A percentile compares a stretch with the other conserved stretches of the same genome.
Evolutionary conservation across 2,113 vertebrate species (phyloP).

Genomic region (Oreochromis tanganicae): DNA sequence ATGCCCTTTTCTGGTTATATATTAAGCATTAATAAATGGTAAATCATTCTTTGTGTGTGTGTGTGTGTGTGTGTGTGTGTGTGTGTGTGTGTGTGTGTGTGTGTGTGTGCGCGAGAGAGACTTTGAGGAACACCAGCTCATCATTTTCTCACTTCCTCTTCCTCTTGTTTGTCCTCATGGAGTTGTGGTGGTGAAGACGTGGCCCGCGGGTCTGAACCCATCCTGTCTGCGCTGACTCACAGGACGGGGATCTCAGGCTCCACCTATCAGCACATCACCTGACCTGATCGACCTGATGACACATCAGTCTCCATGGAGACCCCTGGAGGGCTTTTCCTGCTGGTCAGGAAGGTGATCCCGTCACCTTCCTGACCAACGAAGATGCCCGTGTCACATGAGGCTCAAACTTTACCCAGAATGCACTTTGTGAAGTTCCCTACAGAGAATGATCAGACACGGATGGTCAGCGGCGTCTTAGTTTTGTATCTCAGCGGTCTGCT

Average conservation of each 20-base stretch:
- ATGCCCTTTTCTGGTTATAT: too few species aligned
- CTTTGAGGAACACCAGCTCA: neutral
- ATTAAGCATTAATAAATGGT: too few species aligned
- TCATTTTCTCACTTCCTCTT: neutral
- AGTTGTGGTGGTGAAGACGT: neutral
- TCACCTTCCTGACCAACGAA: rapidly evolving
- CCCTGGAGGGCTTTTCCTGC: neutral
- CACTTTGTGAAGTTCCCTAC: neutral
- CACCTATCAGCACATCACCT: neutral
- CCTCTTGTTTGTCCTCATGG: neutral
- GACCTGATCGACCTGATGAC: neutral
- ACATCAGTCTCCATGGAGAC: neutral
- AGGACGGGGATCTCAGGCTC: neutral
- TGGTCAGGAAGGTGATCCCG: neutral
- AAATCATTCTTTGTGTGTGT: too few species aligned
- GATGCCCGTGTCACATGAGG: neutral
- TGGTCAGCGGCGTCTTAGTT: neutral
- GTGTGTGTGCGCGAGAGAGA: neutral
- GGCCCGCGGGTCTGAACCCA: neutral
- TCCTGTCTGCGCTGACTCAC: neutral
- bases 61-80: neutral
- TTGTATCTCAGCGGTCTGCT: neutral
- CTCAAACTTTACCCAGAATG: neutral
- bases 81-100: neutral
- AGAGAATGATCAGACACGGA: neutral